Base-by-base conservation (phyloP, 35 echinoderm and acorn worm genomes). In the Stichopus chloronotus region DNA sequence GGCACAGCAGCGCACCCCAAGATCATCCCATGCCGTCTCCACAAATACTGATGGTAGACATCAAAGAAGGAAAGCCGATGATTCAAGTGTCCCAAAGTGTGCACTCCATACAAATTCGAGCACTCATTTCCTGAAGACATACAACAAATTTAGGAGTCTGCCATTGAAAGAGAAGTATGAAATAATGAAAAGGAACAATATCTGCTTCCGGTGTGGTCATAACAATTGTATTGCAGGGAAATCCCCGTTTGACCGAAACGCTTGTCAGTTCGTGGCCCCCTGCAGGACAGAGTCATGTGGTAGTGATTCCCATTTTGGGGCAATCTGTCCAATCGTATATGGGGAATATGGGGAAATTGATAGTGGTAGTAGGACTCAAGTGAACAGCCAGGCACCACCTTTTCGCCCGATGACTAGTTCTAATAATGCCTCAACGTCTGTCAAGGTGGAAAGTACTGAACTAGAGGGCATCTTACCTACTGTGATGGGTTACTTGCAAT, bases 171-270 rank as follows among this genome's bases (percentile, higher is more conserved):
- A 96, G 20, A 96, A 96, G 69, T 93, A 94, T 57, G 92, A 92
- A 52, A 79, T 96, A 17, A 94, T 96, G 95, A 94, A 56, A 87
- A 94, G 78, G 77, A 56, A 94, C 58, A 84, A 55, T 12, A 94
- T 96, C 78, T 96, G 95, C 76, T 69, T 8, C 65, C 87, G 88
- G 14, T 96, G 95, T 94, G 95, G 95, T 9, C 92, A 96, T 59
- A 96, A 96, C 72, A 96, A 96, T 55, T 95, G 94, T 53, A 56
- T 30, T 43, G 94, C 94, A 11, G 93, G 93, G 4, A 94, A 94
- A 61, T 86, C 85, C 55, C 93, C 93, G 24, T 90, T 58, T 80
- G 58, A 94, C 74, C 56, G n/a, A 6, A 86, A 78, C 17, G 91
- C 58, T 6, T 94, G 93, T 81, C 93, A 94, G 60, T 94, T 91